Percentiles rank a stretch among this genome's conserved stretches.
Evolutionary conservation across 2,797 vertebrate species (phyloP).

Genomic region (Meriones psammophilus): DNA sequence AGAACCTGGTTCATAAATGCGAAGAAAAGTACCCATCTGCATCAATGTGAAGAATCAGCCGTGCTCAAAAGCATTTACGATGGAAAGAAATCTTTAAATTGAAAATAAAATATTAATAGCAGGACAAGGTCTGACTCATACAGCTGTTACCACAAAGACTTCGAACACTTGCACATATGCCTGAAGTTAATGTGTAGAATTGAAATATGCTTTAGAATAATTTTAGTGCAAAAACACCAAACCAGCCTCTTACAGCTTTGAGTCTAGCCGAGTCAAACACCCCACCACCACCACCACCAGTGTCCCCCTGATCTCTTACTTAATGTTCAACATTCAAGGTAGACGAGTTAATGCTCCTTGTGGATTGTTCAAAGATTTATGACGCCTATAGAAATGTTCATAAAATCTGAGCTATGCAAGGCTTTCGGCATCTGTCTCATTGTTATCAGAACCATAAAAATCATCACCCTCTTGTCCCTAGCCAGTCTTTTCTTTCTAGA

Average conservation of each 20-base stretch:
- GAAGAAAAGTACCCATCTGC: not conserved
- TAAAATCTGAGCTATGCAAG: slow-evolving; percentile 66
- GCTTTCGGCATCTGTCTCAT: slow-evolving; percentile 65
- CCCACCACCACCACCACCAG: not conserved
- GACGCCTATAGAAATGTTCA: slow-evolving; percentile 71
- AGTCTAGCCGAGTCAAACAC: not conserved
- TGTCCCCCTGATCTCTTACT: slow-evolving; percentile 65
- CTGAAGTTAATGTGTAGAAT: slow-evolving; percentile 17
- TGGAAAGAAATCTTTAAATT: slow-evolving; percentile 48
- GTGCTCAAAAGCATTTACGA: not conserved
- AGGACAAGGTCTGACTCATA: slow-evolving; percentile 17
- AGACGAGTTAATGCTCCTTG: slow-evolving; percentile 59
- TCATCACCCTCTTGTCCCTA: slow-evolving; percentile 23
- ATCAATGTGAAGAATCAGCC: not conserved
- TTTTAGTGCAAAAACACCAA: slow-evolving; percentile 66
- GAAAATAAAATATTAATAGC: slow-evolving; percentile 61
- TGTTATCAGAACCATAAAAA: slow-evolving; percentile 77
- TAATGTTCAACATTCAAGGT: slow-evolving; percentile 61
- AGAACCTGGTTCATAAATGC: not conserved
- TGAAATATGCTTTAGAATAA: slow-evolving; percentile 57
- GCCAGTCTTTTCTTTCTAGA: slow-evolving; percentile 65
- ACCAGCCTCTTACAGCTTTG: not conserved
- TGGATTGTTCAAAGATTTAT: slow-evolving; percentile 62
- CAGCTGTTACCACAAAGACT: slow-evolving; percentile 15
- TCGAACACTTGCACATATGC: not conserved